Percentiles rank a stretch among this genome's conserved stretches.
Conservation (phyloP, 2,888 invertebrate species). For the Ramazzottius varieornatus region DNA sequence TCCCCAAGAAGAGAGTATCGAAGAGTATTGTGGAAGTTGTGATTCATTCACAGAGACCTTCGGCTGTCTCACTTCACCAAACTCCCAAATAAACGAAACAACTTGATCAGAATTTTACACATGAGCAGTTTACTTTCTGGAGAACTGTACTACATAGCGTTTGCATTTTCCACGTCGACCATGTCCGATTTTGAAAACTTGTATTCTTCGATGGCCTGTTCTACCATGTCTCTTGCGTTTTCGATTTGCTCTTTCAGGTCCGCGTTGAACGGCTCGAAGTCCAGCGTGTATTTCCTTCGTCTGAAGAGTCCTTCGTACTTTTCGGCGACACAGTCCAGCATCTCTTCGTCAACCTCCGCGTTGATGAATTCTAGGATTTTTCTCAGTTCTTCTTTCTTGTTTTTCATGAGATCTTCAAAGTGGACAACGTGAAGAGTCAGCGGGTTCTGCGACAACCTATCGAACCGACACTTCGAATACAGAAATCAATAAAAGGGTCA, state of each 20-base stretch:
- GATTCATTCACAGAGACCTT: too few relatives aligned
- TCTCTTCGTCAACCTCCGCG: not conserved
- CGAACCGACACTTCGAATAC: too few relatives aligned
- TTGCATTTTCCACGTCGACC: not conserved
- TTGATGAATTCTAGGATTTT: not conserved
- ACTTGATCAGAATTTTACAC: too few relatives aligned
- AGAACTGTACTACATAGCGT: too few relatives aligned
- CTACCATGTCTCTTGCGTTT: not conserved
- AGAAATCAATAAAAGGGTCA: too few relatives aligned
- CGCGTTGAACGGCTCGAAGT: not conserved
- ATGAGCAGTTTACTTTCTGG: too few relatives aligned
- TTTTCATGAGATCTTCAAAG: not conserved
- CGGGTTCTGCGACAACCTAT: not conserved
- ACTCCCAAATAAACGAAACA: too few relatives aligned
- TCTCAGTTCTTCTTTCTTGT: not conserved
- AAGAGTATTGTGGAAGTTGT: too few relatives aligned
- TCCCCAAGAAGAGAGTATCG: too few relatives aligned
- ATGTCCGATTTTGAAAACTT: not conserved
- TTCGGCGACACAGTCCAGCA: not conserved
- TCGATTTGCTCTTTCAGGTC: not conserved
- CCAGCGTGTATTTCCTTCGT: not conserved
- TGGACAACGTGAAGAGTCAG: not conserved
- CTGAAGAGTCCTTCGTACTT: slow-evolving; percentile 1
- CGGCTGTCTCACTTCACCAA: too few relatives aligned
- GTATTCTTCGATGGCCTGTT: not conserved